phyloP scores from a whole-genome alignment of 1,140 invertebrate genomes.

The Meteorus sp. region DNA sequence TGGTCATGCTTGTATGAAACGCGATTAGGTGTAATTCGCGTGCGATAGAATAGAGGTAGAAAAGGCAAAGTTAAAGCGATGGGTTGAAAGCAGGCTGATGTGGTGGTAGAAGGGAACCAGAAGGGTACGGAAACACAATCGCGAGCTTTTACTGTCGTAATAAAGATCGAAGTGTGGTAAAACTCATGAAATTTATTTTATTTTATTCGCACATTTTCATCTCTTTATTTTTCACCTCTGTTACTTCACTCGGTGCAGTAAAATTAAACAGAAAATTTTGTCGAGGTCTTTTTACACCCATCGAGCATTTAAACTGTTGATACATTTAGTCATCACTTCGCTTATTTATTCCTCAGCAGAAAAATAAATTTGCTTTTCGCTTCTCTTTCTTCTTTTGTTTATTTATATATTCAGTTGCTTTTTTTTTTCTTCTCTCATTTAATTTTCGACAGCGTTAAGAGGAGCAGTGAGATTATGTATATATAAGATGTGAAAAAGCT shows the following conservation, averaged over 20 bases:
- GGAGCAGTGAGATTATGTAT: constrained; percentile 11
- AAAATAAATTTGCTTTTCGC: no score
- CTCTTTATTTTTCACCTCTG: neutral
- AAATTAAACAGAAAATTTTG: no score
- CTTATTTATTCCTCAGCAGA: no score
- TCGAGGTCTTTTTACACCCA: no score
- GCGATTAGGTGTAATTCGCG: constrained; percentile 12
- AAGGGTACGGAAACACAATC: no score
- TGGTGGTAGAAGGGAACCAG: no score
- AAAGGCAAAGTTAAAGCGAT: neutral
- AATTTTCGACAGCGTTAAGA: no score
- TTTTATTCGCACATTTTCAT: neutral
- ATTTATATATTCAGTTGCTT: neutral
- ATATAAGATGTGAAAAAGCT: no score
- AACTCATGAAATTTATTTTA: neutral
- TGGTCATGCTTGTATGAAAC: constrained; percentile 12
- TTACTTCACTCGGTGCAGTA: no score
- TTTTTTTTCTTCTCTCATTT: neutral
- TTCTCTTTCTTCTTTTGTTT: neutral
- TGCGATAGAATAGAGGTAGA: neutral
- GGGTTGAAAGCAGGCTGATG: no score
- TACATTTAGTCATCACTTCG: no score
- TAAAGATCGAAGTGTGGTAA: neutral
- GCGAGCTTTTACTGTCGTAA: neutral
- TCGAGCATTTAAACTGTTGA: no score